Evolutionary conservation across 2,888 invertebrate genomes (phyloP).

Genomic region (Melitaea athalia): DNA sequence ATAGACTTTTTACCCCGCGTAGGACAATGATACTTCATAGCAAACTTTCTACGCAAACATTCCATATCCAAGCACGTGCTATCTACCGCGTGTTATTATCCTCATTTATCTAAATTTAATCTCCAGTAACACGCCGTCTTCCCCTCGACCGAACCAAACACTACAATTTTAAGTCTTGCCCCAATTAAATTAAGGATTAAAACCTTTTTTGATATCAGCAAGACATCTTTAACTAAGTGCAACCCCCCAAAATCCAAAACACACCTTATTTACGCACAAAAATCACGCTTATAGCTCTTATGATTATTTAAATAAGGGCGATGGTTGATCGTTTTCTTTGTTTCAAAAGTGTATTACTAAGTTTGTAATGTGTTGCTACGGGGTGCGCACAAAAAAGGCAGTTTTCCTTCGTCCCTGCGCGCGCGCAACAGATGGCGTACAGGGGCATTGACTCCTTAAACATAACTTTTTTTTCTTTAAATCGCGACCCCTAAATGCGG

Average conservation of each 20-base stretch:
- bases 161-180: slow-evolving; percentile 42
- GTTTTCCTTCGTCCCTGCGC: slow-evolving; percentile 48
- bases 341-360: slow-evolving; percentile 22
- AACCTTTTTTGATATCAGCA: slow-evolving; percentile 35
- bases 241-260: slow-evolving; percentile 43
- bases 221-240: slow-evolving; percentile 39
- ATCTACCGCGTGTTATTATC: slow-evolving; percentile 39
- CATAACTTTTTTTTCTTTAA: slow-evolving; percentile 56
- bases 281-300: slow-evolving; percentile 16
- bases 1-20: too few species aligned
- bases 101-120: slow-evolving; percentile 52
- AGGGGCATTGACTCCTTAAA: slow-evolving; percentile 75
- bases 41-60: slow-evolving; percentile 14
- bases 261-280: slow-evolving; percentile 9
- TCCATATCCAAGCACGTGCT: slow-evolving; percentile 43
- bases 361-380: slow-evolving; percentile 52
- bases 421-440: slow-evolving; percentile 71
- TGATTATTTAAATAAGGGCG: slow-evolving; percentile 37
- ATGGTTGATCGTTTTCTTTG: slow-evolving; percentile 25
- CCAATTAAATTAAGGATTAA: slow-evolving; percentile 39
- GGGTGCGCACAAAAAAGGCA: slow-evolving; percentile 54
- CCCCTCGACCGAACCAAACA: slow-evolving; percentile 20
- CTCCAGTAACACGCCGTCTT: slow-evolving; percentile 40
- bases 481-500: slow-evolving; percentile 76
- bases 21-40: neutral